Conservation (phyloP, 2,888 invertebrate genomes). For the Rosalia funebris region DNA sequence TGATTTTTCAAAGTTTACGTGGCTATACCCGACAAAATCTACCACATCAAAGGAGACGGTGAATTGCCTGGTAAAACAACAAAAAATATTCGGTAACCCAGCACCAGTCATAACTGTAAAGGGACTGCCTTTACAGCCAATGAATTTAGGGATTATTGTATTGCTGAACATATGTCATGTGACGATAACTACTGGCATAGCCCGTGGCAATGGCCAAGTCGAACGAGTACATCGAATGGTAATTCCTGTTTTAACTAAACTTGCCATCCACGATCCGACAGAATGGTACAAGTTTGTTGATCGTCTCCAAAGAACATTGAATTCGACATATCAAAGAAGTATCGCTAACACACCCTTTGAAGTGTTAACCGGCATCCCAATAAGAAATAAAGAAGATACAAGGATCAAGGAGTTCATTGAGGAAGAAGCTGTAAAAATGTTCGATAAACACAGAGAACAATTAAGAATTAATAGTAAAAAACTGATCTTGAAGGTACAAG, state of each 20-base stretch:
- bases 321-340: constrained; percentile 49
- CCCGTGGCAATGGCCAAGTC: constrained; percentile 57
- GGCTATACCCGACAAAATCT: constrained; percentile 51
- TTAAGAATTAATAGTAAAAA: too few species aligned
- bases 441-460: too few species aligned
- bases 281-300: constrained; percentile 51
- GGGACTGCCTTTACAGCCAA: constrained; percentile 58
- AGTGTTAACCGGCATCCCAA: too few species aligned
- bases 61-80: constrained; percentile 34
- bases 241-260: constrained; percentile 53
- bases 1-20: constrained; percentile 53
- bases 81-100: constrained; percentile 44
- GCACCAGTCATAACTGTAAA: constrained; percentile 42
- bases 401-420: too few species aligned
- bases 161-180: constrained; percentile 53
- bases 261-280: constrained; percentile 50
- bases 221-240: constrained; percentile 53
- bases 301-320: constrained; percentile 45
- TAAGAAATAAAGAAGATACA: too few species aligned
- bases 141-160: constrained; percentile 56
- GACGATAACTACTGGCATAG: constrained; percentile 49
- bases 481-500: too few species aligned
- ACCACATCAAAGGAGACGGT: constrained; percentile 46
- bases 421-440: too few species aligned
- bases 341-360: too few species aligned